Conservation (phyloP, 1,140 invertebrate species). For the Pseudomyrmex pallidus region DNA sequence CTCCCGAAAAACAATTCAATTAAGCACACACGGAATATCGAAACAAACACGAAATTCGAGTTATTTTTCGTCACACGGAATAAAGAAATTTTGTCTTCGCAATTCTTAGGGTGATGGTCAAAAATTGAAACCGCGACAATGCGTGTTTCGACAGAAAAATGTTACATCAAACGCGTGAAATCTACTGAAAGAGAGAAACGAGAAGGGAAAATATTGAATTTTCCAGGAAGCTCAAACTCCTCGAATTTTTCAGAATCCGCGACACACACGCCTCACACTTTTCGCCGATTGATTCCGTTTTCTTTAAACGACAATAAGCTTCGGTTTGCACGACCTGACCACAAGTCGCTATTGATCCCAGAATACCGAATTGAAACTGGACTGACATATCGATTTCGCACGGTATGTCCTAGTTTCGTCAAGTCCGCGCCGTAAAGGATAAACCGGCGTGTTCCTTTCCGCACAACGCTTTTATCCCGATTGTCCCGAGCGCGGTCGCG, state of each 20-base stretch:
- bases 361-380: constrained; percentile 75
- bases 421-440: constrained; percentile 71
- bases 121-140: too few species aligned
- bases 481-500: background rate
- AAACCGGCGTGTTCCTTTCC: constrained; percentile 45
- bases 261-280: background rate
- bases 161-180: background rate
- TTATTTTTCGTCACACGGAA: constrained; percentile 3
- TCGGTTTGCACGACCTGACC: constrained; percentile 11
- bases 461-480: constrained; percentile 13
- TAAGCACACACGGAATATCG: constrained; percentile 9
- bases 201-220: background rate
- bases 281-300: background rate
- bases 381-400: constrained; percentile 74
- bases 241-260: background rate
- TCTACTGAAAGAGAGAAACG: too few species aligned
- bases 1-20: constrained; percentile 12
- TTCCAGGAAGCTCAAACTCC: background rate
- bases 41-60: background rate
- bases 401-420: constrained; percentile 76
- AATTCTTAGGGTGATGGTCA: too few species aligned
- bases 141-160: too few species aligned
- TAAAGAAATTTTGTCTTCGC: too few species aligned
- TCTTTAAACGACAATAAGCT: constrained; percentile 44
- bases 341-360: constrained; percentile 71